Conservation (phyloP, 92 coral and sea anemone species). For the Siderastrea siderea region DNA sequence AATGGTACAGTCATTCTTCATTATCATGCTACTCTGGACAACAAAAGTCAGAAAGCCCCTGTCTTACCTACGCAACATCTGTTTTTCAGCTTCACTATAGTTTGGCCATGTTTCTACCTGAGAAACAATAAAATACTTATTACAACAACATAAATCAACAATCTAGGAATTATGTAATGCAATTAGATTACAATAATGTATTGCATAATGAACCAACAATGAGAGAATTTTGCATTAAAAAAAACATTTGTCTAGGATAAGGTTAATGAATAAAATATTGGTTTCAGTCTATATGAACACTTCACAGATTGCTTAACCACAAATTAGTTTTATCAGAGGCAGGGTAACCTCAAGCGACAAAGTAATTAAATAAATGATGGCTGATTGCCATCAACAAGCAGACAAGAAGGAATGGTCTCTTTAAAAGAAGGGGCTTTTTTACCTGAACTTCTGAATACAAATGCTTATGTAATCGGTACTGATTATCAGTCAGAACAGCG, state of each 20-base stretch:
- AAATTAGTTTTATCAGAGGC: background rate
- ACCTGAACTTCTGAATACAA: constrained; percentile 96
- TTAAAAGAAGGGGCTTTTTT: background rate
- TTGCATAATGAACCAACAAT: background rate
- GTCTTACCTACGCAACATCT: constrained; percentile 49
- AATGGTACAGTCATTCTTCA: no score
- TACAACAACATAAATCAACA: background rate
- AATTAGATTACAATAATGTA: background rate
- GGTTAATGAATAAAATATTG: background rate
- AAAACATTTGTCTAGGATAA: no score
- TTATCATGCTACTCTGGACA: no score
- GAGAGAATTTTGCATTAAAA: no score
- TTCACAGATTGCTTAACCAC: no score
- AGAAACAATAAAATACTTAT: background rate
- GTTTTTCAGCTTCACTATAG: constrained; percentile 89
- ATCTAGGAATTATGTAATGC: background rate
- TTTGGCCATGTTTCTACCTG: constrained; percentile 96
- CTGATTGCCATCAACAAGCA: background rate
- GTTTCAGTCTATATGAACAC: background rate
- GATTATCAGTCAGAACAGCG: constrained; percentile 90
- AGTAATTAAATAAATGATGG: background rate
- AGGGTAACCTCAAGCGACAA: background rate
- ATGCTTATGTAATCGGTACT: constrained; percentile 87
- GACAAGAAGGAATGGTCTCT: background rate
- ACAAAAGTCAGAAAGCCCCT: background rate